Evolutionary conservation across 2,113 vertebrate species (phyloP).

Genomic region (Nyctibius bracteatus): DNA sequence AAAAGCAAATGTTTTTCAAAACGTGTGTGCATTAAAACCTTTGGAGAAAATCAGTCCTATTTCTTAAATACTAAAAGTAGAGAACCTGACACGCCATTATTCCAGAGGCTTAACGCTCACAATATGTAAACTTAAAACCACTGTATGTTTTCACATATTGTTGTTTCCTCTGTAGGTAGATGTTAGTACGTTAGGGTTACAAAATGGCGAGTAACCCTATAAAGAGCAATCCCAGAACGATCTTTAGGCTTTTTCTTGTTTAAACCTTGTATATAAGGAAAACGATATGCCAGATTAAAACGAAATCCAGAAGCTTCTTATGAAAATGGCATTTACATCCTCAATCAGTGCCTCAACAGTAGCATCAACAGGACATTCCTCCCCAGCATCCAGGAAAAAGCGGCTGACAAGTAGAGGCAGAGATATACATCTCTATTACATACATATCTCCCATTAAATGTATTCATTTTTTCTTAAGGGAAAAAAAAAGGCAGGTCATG

Average conservation of each 20-base stretch:
- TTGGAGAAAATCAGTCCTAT: neutral
- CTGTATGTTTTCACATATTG: neutral
- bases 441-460: fast-evolving
- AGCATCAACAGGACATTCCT: neutral
- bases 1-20: neutral
- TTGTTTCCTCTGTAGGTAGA: neutral
- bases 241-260: neutral
- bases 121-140: neutral
- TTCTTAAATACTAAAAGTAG: neutral
- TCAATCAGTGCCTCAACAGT: neutral
- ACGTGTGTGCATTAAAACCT: neutral
- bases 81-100: neutral
- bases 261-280: neutral
- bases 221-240: neutral
- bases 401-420: neutral
- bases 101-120: neutral
- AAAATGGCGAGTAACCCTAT: neutral
- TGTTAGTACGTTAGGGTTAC: neutral
- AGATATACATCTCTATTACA: neutral
- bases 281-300: neutral
- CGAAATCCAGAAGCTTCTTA: neutral
- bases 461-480: neutral
- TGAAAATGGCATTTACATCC: neutral
- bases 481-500: too few species aligned
- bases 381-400: neutral